phyloP scores from a whole-genome alignment of 2,113 vertebrate species.

The Willisornis vidua region DNA sequence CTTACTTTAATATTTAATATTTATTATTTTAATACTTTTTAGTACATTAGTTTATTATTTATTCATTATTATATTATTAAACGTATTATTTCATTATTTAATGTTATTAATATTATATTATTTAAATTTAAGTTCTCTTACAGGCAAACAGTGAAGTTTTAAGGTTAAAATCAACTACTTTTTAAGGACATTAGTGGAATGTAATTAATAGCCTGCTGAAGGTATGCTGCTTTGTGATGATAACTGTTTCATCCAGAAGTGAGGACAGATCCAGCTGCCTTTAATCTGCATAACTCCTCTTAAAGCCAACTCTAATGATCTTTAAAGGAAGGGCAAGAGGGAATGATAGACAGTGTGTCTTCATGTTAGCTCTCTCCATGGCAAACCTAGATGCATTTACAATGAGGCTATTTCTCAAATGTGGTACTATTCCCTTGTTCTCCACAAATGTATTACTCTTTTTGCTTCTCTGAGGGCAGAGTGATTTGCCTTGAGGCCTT shows the following conservation, averaged over 20 bases:
- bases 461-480: not conserved
- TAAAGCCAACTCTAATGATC: conserved; percentile 58
- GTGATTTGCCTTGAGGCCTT: conserved; percentile 34
- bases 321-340: conserved; percentile 50
- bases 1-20: not conserved
- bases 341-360: not conserved
- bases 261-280: conserved; percentile 2
- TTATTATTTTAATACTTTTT: not conserved
- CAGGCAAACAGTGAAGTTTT: conserved; percentile 20
- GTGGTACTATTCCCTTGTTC: not conserved
- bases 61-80: not conserved
- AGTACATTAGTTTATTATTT: not conserved
- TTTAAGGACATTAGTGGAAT: conserved; percentile 30
- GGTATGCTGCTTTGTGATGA: conserved; percentile 17
- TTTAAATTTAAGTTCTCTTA: not conserved
- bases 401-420: not conserved
- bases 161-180: conserved; percentile 18
- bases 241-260: conserved; percentile 35
- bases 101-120: not conserved
- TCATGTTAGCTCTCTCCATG: not conserved
- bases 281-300: conserved; percentile 56
- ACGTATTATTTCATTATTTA: not conserved
- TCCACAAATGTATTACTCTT: not conserved
- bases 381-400: not conserved
- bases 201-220: conserved; percentile 55